Evolutionary conservation across 2,113 vertebrate genomes (phyloP).

Genomic region (Coptodon rendalli): DNA sequence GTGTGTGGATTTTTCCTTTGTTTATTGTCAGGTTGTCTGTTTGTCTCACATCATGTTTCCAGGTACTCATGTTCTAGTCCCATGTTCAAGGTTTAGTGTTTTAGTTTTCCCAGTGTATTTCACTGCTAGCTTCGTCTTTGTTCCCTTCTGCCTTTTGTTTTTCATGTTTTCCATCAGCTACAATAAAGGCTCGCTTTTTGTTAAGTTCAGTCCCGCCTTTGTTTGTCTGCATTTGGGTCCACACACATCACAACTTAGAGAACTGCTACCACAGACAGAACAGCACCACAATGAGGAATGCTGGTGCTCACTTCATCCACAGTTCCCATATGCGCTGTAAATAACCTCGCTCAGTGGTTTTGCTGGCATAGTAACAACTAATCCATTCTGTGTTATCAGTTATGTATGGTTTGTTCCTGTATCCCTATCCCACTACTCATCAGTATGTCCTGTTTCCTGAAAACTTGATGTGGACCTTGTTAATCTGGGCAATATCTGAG

Average conservation of each 20-base stretch:
- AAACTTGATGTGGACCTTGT: neutral
- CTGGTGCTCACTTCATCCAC: neutral
- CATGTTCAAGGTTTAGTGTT: neutral
- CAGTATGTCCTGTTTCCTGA: neutral
- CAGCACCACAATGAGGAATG: neutral
- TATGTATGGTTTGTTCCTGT: neutral
- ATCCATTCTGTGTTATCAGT: neutral
- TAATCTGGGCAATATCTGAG: neutral
- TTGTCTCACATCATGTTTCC: neutral
- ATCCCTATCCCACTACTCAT: neutral
- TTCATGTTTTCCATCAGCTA: neutral
- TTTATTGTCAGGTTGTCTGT: neutral
- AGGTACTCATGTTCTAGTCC: neutral
- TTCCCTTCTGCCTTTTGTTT: neutral
- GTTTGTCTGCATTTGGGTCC: neutral
- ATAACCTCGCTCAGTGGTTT: neutral
- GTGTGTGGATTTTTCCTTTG: neutral
- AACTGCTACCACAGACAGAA: neutral
- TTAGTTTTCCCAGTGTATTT: neutral
- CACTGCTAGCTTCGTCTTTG: neutral
- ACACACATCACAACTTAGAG: neutral
- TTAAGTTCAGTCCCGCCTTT: neutral
- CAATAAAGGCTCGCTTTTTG: neutral
- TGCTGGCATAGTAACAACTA: neutral
- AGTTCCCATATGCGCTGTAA: neutral